These are phyloP conservation scores for Microcebus lehilahytsara DNA, from an alignment of 2,113 vertebrate genomes.

Conservation along the genomic window DNA sequence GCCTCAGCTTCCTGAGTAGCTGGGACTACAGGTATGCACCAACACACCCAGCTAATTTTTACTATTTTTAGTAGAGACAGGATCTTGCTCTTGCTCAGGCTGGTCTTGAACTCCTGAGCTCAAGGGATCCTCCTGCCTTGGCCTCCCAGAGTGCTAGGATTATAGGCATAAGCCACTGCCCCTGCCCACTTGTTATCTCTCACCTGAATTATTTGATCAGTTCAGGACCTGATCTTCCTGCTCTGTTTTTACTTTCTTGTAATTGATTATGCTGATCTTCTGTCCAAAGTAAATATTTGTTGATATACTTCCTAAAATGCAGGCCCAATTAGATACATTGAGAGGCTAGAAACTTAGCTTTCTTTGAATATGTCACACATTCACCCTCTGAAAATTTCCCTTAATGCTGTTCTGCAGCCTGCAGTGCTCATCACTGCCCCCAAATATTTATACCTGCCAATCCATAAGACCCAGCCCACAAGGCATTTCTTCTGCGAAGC, in stretches of 20 bases:
- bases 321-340: not conserved
- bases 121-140: too few species aligned
- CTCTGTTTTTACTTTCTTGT: slow-evolving; percentile 9
- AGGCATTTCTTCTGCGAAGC: not conserved
- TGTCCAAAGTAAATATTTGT: not conserved
- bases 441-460: not conserved
- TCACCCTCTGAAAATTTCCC: not conserved
- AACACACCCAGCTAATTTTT: too few species aligned
- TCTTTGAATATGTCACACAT: not conserved
- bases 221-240: not conserved
- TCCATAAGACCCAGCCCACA: not conserved
- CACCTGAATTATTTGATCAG: not conserved
- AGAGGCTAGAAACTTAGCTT: not conserved
- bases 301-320: not conserved
- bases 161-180: too few species aligned
- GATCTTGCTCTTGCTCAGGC: too few species aligned
- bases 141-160: too few species aligned
- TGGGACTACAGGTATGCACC: too few species aligned
- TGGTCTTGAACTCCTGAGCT: too few species aligned
- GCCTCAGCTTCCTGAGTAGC: too few species aligned
- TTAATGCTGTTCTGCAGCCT: not conserved
- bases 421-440: not conserved
- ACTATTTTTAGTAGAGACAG: too few species aligned
- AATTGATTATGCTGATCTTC: not conserved
- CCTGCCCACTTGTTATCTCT: not conserved